A percentile compares a stretch with the other conserved stretches of the same genome.
phyloP scores from a whole-genome alignment of 2,113 vertebrate species.

The Pteruthius melanotis region DNA sequence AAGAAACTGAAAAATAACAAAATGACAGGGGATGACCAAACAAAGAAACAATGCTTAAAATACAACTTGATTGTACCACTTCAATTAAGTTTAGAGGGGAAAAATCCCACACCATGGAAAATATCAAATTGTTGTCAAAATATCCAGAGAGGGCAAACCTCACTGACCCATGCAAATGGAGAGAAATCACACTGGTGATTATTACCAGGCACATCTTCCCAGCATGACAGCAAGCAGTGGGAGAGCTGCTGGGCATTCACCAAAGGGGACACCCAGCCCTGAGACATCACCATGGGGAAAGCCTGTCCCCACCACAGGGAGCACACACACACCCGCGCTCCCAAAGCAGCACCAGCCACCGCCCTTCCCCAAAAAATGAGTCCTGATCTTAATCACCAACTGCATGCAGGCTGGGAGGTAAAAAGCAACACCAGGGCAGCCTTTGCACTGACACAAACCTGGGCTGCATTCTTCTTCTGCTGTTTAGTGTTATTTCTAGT shows the following conservation, averaged over 20 bases:
- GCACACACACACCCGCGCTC: rapidly evolving
- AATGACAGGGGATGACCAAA: background rate
- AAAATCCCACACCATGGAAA: rapidly evolving
- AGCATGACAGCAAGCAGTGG: rapidly evolving
- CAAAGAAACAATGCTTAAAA: background rate
- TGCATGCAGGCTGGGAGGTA: rapidly evolving
- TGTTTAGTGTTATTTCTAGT: background rate
- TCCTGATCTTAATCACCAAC: background rate
- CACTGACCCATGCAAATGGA: background rate
- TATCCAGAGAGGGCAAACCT: background rate
- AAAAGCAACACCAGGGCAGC: background rate
- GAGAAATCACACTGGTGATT: background rate
- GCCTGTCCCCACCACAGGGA: rapidly evolving
- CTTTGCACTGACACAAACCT: rapidly evolving
- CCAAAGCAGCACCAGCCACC: rapidly evolving
- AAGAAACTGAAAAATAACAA: background rate
- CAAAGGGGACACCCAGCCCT: rapidly evolving
- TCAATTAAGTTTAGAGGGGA: background rate
- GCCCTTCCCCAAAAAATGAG: rapidly evolving
- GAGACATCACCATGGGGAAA: rapidly evolving
- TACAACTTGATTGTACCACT: background rate
- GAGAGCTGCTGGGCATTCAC: background rate
- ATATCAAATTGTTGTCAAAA: background rate
- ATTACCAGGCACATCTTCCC: background rate
- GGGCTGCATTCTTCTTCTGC: rapidly evolving